Evolutionary conservation across 1,140 invertebrate species (phyloP).

Genomic region (Meloidogyne floridensis): DNA sequence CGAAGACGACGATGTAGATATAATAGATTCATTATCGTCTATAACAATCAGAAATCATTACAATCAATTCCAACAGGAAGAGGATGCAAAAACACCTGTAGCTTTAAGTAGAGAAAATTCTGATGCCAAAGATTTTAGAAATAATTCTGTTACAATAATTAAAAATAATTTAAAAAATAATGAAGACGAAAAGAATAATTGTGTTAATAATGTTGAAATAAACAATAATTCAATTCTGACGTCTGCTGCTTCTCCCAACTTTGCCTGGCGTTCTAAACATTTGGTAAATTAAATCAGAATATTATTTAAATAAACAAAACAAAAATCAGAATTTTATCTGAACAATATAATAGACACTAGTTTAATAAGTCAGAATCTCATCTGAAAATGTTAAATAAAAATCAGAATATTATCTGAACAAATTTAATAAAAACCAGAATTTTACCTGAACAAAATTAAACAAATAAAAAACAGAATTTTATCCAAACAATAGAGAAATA

Average conservation of each 20-base stretch:
- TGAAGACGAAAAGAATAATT: neutral
- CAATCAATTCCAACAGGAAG: neutral
- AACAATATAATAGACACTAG: no score
- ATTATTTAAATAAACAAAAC: neutral
- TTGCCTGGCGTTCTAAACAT: neutral
- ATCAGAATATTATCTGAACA: no score
- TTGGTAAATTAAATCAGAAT: constrained; percentile 6
- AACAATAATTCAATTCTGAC: neutral
- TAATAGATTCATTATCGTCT: neutral
- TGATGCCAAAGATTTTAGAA: constrained; percentile 38
- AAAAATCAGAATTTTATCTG: no score
- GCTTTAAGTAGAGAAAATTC: constrained; percentile 48
- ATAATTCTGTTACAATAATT: constrained; percentile 10
- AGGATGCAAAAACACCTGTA: constrained; percentile 30
- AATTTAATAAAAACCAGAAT: no score
- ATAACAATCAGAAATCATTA: neutral
- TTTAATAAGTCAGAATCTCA: no score
- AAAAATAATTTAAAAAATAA: constrained; percentile 6
- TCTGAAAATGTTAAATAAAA: no score
- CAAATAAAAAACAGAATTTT: neutral
- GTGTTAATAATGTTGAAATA: no score
- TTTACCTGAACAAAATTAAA: no score
- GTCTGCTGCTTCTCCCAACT: neutral
- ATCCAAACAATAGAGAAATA: neutral
- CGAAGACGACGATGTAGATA: neutral